Conservation (phyloP, 2,113 vertebrate genomes). For the Copsychus sechellarum region DNA sequence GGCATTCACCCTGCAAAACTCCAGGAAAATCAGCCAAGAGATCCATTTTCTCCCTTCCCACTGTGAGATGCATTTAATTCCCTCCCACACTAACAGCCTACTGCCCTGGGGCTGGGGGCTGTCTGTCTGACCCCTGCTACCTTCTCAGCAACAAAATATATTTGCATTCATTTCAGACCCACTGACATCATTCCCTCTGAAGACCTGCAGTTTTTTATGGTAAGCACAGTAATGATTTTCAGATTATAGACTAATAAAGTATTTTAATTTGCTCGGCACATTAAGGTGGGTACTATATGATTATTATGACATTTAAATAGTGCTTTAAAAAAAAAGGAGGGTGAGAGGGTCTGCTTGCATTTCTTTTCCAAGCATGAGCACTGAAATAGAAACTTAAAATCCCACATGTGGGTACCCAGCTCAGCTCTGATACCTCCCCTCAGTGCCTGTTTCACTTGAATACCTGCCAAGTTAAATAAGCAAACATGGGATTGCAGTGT, state of each 20-base stretch:
- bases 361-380: slow-evolving; percentile 36
- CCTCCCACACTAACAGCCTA: background rate
- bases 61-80: background rate
- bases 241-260: slow-evolving; percentile 63
- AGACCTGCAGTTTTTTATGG: slow-evolving; percentile 31
- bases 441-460: background rate
- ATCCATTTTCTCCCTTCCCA: background rate
- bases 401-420: background rate
- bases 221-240: slow-evolving; percentile 27
- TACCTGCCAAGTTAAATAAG: slow-evolving; percentile 46
- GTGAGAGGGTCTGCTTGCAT: background rate
- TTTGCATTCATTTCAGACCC: slow-evolving; percentile 32
- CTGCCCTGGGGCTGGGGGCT: background rate
- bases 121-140: background rate
- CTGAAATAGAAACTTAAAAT: slow-evolving; percentile 46
- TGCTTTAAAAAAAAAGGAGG: background rate
- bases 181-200: slow-evolving; percentile 1
- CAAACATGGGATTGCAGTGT: background rate
- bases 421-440: slow-evolving; percentile 22
- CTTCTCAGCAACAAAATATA: background rate
- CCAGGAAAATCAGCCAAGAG: background rate
- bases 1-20: background rate
- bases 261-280: slow-evolving; percentile 39
- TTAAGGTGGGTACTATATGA: background rate
- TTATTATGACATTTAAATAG: slow-evolving; percentile 51